Conservation (phyloP, 2,797 vertebrate species). For the Fundulus diaphanus region DNA sequence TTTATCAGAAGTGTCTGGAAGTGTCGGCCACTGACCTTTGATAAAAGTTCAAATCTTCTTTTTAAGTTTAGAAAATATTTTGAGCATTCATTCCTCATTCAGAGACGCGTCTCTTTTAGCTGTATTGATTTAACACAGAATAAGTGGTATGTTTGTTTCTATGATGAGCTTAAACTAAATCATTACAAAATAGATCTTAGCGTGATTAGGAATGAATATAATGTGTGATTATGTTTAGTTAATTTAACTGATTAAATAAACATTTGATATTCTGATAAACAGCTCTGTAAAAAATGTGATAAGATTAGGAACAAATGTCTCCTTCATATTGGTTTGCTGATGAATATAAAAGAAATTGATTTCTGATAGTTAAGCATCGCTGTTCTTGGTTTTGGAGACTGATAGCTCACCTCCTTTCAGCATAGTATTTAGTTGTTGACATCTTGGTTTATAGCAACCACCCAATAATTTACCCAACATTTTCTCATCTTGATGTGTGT, state of each 20-base stretch:
- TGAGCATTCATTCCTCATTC: too few species aligned
- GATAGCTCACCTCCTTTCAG: background rate
- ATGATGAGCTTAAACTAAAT: background rate
- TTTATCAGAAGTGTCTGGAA: background rate
- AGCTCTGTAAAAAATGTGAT: too few species aligned
- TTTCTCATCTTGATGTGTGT: background rate
- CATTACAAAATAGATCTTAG: background rate
- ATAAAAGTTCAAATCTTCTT: too few species aligned
- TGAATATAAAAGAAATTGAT: background rate
- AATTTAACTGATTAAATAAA: background rate
- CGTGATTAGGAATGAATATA: background rate
- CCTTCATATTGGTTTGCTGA: background rate
- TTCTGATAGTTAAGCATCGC: background rate
- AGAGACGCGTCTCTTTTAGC: background rate
- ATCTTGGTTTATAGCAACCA: background rate
- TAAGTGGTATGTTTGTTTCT: background rate
- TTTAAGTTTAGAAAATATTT: too few species aligned
- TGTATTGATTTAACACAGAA: background rate
- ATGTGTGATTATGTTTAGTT: background rate
- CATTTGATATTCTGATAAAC: too few species aligned
- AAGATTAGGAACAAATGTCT: background rate
- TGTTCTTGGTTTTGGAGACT: background rate
- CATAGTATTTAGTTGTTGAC: background rate
- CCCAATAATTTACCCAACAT: background rate
- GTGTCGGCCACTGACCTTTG: too few species aligned